phyloP scores from a whole-genome alignment of 1,140 invertebrate genomes.

The Cydia splendana region DNA sequence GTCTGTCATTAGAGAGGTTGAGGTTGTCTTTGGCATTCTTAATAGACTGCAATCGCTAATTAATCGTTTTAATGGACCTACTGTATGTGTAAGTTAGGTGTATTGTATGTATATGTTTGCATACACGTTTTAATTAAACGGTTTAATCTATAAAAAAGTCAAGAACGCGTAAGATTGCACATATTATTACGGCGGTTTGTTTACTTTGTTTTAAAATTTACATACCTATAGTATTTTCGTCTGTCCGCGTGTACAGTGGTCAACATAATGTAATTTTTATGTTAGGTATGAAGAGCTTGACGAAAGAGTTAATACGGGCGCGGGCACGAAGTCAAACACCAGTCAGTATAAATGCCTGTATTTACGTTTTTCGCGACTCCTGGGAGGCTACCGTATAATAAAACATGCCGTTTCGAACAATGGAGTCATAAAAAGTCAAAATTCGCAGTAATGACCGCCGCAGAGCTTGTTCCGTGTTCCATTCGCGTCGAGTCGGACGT shows the following conservation, averaged over 20 bases:
- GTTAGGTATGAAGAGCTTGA: slow-evolving; percentile 46
- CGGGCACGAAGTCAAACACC: slow-evolving; percentile 51
- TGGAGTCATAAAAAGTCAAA: slow-evolving; percentile 50
- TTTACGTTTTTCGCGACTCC: slow-evolving; percentile 47
- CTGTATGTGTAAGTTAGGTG: slow-evolving; percentile 37
- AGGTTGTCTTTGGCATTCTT: slow-evolving; percentile 64
- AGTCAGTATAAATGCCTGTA: slow-evolving; percentile 41
- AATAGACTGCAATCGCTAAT: slow-evolving; percentile 63
- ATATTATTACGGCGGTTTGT: no score
- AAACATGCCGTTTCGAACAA: slow-evolving; percentile 51
- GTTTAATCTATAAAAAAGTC: no score
- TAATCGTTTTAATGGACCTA: slow-evolving; percentile 49
- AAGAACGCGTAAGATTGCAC: no score
- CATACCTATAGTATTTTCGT: not conserved
- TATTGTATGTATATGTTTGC: no score
- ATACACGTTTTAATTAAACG: no score
- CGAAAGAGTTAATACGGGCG: slow-evolving; percentile 51
- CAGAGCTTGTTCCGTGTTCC: not conserved
- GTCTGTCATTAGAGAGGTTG: slow-evolving; percentile 60
- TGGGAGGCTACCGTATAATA: slow-evolving; percentile 51
- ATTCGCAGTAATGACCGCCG: slow-evolving; percentile 33
- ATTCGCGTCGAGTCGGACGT: not conserved
- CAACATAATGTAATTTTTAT: slow-evolving; percentile 6
- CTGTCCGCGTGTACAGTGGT: slow-evolving; percentile 2
- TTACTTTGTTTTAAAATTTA: not conserved